Evolutionary conservation across 2,113 vertebrate species (phyloP).

Genomic region (Ptychochromis oligacanthus): DNA sequence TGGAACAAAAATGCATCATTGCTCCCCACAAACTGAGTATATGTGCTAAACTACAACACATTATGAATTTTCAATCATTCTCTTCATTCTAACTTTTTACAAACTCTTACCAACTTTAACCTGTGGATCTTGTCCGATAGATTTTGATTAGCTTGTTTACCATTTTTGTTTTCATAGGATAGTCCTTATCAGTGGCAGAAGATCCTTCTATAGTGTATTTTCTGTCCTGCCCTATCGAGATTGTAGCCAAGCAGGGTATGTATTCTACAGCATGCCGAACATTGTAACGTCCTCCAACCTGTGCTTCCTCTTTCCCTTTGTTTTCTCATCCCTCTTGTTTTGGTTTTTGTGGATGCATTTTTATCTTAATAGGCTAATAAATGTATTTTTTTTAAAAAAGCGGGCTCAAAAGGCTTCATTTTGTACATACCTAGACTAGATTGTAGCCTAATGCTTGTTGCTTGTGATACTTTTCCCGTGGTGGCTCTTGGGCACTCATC

Average conservation of each 20-base stretch:
- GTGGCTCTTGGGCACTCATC: slow-evolving; percentile 51
- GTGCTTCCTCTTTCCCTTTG: slow-evolving; percentile 55
- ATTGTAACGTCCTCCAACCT: slow-evolving; percentile 53
- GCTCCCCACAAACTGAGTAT: background rate
- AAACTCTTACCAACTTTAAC: slow-evolving; percentile 63
- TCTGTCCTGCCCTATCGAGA: slow-evolving; percentile 99
- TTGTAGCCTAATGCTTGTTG: slow-evolving; percentile 46
- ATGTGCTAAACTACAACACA: slow-evolving; percentile 12
- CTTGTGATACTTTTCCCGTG: slow-evolving; percentile 44
- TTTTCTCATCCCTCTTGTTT: slow-evolving; percentile 56
- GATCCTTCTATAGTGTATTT: slow-evolving; percentile 99
- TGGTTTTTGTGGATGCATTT: slow-evolving; percentile 71
- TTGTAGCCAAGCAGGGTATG: slow-evolving; percentile 97
- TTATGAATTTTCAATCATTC: slow-evolving; percentile 37
- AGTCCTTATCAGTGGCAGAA: slow-evolving; percentile 99
- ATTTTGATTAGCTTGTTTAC: slow-evolving; percentile 82
- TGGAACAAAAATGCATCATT: slow-evolving; percentile 43
- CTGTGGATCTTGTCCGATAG: slow-evolving; percentile 64
- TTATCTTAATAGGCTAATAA: slow-evolving; percentile 23
- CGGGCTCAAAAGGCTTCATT: slow-evolving; percentile 10
- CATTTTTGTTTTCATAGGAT: slow-evolving; percentile 94
- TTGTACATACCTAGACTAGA: background rate
- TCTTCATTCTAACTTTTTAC: slow-evolving; percentile 44
- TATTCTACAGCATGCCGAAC: slow-evolving; percentile 84
- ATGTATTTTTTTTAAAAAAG: background rate